phyloP scores from a whole-genome alignment of 2,797 vertebrate genomes.

The Scyliorhinus canicula region DNA sequence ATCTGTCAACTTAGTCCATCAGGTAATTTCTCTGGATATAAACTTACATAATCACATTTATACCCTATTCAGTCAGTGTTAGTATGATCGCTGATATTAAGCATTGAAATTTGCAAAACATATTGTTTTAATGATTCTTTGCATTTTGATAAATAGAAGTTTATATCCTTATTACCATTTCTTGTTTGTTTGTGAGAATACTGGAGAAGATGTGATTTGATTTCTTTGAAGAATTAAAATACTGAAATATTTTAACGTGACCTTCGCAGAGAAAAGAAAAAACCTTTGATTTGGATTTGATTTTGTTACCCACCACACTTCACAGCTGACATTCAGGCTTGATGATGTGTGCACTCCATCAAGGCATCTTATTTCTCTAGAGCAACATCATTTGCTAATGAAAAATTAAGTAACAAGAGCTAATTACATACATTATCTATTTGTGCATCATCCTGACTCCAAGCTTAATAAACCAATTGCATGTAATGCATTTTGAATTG shows the following conservation, averaged over 20 bases:
- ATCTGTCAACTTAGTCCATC: conserved; percentile 15
- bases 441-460: neutral
- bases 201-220: neutral
- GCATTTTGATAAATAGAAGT: neutral
- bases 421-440: conserved; percentile 28
- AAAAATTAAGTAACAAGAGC: conserved; percentile 27
- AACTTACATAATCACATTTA: conserved; percentile 17
- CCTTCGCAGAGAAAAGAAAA: neutral
- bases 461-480: neutral
- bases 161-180: neutral
- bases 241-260: neutral
- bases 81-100: neutral
- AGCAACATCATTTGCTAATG: conserved; percentile 32
- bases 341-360: neutral
- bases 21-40: conserved; percentile 31
- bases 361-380: conserved; percentile 22
- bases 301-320: neutral
- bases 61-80: neutral
- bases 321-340: neutral
- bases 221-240: neutral
- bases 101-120: neutral
- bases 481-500: conserved; percentile 8
- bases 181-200: neutral
- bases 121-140: neutral
- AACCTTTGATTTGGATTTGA: neutral